Evolutionary conservation across 1,140 invertebrate genomes (phyloP), one percentile per base, ranked within the genome.

Genomic region (Babylonia areolata): DNA sequence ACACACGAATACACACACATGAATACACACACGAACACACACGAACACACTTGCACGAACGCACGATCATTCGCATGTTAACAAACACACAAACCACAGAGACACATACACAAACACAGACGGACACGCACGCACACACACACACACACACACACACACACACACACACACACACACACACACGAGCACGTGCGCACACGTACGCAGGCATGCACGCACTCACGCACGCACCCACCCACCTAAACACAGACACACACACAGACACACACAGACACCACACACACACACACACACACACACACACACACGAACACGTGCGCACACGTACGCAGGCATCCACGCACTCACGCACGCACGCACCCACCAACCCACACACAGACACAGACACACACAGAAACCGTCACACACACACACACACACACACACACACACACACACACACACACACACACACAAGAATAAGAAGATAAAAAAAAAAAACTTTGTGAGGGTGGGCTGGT

Each of bases 91-190:
- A 46, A 5, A 46, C 42, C 42, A 5, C 42, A 46, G 5, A 46
- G 15, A 75, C 73, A 37, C 73, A 75, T 31, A 75, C 73, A 75
- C 73, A 75, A 3, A 35, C 73, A 75, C 73, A 75, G 15, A 75
- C 73, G 35, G 15, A 75, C 73, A 35, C 33, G 35, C 73, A 75
- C 73, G 23, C 73, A 75, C 73, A 75, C 73, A 75, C 73, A 75
- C 73, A 75, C 73, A 35, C 73, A 75, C 73, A 75, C 31, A 35
- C 73, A 35, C 73, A 35, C 73, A 46, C 42, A 46, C 42, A 46
- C 42, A 46, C 42, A 46, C 42, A 46, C 42, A 46, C 42, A 46
- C 42, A 46, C 42, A 75, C 73, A 35, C 73, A 75, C 73, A 75
- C 73, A 75, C 73, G 35, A 12, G 35, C 73, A 35, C 12, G 35